A percentile compares a stretch with the other conserved stretches of the same genome.
Evolutionary conservation across 1,140 invertebrate genomes (phyloP).

Genomic region (Fopius arisanus): DNA sequence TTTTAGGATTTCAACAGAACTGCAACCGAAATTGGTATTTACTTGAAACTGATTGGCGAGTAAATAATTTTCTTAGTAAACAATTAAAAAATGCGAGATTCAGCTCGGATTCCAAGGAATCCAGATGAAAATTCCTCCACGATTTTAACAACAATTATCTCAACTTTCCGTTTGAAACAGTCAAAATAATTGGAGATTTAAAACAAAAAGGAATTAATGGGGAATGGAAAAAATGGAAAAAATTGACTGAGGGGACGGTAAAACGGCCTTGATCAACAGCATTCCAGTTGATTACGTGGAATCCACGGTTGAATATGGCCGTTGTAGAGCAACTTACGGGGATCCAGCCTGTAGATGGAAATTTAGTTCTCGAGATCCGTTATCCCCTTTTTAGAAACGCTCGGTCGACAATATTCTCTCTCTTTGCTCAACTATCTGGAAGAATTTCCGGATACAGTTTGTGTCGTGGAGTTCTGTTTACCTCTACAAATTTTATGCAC

Average conservation of each 20-base stretch:
- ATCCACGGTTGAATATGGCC: conserved; percentile 47
- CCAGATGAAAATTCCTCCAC: too few species aligned
- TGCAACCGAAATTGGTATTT: too few species aligned
- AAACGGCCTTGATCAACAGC: not conserved
- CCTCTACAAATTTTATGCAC: too few species aligned
- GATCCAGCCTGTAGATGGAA: conserved; percentile 7
- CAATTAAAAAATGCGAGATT: too few species aligned
- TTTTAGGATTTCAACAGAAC: too few species aligned
- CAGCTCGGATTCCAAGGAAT: too few species aligned
- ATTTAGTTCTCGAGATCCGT: conserved; percentile 39
- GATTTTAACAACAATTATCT: too few species aligned
- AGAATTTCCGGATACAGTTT: not conserved
- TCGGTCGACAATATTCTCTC: not conserved
- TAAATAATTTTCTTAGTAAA: too few species aligned
- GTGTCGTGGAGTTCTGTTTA: too few species aligned
- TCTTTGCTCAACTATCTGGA: not conserved
- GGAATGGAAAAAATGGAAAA: not conserved
- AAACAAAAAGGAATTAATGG: not conserved
- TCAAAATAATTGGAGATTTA: not conserved
- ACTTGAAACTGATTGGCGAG: too few species aligned
- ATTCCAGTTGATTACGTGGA: conserved; percentile 34
- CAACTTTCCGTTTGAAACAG: too few species aligned
- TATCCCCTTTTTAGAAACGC: conserved; percentile 44
- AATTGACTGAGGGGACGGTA: not conserved
- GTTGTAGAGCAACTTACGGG: conserved; percentile 35